Evolutionary conservation across 2,888 invertebrate genomes (phyloP), one percentile per base, ranked within the genome.

Genomic region (Temnothorax ravouxi): DNA sequence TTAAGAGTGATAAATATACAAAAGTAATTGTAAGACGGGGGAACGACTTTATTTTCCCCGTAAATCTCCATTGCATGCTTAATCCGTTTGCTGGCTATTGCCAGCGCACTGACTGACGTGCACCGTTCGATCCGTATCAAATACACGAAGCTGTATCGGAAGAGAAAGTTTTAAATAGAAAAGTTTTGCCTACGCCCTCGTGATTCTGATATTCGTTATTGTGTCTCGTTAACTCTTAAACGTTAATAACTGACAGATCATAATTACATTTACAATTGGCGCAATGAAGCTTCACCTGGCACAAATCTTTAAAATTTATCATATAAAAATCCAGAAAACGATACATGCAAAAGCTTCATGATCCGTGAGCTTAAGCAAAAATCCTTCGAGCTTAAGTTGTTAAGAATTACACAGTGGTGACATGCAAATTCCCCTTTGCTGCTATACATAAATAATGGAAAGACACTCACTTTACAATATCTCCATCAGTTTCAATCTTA

Each of bases 161-260:
- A 86, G 84, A 88, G 84, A 88, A 87, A 88, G 83, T 88, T 88
- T 88, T 91, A 88, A 87, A 88, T 88, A 84, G 86, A 89, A 90
- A 89, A 88, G 81, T 89, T 89, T 84, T 69, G 61, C 21, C 80
- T 38, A 25, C 72, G 9, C 76, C 50, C 77, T 77, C 72, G 67
- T 85, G 75, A 86, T 87, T 84, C 86, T 84, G 67, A 87, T 76
- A 61, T 84, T 86, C 83, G 69, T 89, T 89, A 88, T 79, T 85
- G 76, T 44, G 72, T 69, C 84, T 84, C 86, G 85, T 89, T 90
- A 86, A 69, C 84, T 85, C 82, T 84, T 87, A 86, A 87, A 86
- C 80, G 90, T 86, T 88, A 89, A 90, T 88, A 89, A 85, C 84
- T 82, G 71, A 86, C 80, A 81, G 76, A 72, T 89, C 87, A 85